Percentiles rank a stretch among this genome's conserved stretches.
Evolutionary conservation across 2,797 vertebrate genomes (phyloP).

Genomic region (Botia almorhae): DNA sequence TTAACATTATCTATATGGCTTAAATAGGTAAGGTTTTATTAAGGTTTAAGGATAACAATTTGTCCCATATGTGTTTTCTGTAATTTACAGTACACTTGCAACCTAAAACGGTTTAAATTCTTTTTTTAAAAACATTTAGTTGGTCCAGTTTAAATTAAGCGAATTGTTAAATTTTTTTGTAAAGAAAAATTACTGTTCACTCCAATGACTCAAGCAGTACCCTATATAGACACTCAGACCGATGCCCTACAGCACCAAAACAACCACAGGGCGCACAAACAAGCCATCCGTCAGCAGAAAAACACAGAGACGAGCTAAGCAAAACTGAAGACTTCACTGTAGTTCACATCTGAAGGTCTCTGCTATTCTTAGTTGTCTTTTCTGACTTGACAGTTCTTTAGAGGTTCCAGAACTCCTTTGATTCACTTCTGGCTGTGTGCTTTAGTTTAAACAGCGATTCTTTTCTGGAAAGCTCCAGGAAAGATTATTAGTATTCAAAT

Average conservation of each 20-base stretch:
- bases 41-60: too few relatives aligned
- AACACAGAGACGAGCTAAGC: constrained; percentile 17
- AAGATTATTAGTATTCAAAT: constrained; percentile 29
- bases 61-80: too few relatives aligned
- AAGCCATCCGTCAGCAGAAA: constrained; percentile 15
- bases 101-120: too few relatives aligned
- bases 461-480: constrained; percentile 26
- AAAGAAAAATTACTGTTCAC: neutral
- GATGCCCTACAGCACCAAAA: constrained; percentile 23
- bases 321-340: constrained; percentile 25
- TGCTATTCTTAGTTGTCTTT: constrained; percentile 2
- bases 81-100: too few relatives aligned
- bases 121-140: too few relatives aligned
- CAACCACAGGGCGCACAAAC: constrained; percentile 24
- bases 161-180: too few relatives aligned
- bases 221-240: constrained; percentile 1
- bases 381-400: constrained; percentile 11
- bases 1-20: too few relatives aligned
- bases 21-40: too few relatives aligned
- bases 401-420: neutral
- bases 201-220: neutral
- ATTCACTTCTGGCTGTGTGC: neutral
- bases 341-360: neutral
- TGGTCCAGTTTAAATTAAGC: too few relatives aligned
- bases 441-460: constrained; percentile 2